Percentiles rank a stretch among this genome's conserved stretches.
Conservation (phyloP, 2,113 vertebrate species). For the Apteryx mantelli region DNA sequence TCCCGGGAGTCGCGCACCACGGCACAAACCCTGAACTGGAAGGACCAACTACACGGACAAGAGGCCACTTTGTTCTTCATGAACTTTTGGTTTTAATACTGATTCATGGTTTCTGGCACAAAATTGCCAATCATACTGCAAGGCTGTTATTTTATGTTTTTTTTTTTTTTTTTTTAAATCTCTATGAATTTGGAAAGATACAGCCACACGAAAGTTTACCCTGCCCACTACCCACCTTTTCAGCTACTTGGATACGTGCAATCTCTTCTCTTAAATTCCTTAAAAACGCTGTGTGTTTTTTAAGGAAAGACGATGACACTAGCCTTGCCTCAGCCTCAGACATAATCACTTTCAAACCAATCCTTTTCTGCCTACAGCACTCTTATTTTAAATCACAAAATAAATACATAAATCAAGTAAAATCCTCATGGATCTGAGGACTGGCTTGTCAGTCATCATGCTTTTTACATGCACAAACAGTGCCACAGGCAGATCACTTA, state of each 20-base stretch:
- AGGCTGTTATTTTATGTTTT: background rate
- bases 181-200: background rate
- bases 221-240: background rate
- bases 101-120: background rate
- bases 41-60: background rate
- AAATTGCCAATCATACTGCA: background rate
- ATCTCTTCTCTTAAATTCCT: background rate
- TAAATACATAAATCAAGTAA: background rate
- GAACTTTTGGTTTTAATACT: background rate
- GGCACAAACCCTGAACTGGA: background rate
- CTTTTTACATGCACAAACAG: background rate
- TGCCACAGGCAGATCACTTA: background rate
- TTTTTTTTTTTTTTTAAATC: background rate
- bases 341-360: background rate
- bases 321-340: background rate
- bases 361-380: background rate
- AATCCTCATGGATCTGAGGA: background rate
- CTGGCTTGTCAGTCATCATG: background rate
- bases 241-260: background rate
- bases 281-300: background rate
- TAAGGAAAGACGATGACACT: background rate
- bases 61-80: background rate
- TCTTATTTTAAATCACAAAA: constrained; percentile 18
- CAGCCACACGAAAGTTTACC: background rate
- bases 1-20: background rate